A percentile compares a stretch with the other conserved stretches of the same genome.
phyloP scores from a whole-genome alignment of 2,113 vertebrate genomes.

The Edolisoma coerulescens region DNA sequence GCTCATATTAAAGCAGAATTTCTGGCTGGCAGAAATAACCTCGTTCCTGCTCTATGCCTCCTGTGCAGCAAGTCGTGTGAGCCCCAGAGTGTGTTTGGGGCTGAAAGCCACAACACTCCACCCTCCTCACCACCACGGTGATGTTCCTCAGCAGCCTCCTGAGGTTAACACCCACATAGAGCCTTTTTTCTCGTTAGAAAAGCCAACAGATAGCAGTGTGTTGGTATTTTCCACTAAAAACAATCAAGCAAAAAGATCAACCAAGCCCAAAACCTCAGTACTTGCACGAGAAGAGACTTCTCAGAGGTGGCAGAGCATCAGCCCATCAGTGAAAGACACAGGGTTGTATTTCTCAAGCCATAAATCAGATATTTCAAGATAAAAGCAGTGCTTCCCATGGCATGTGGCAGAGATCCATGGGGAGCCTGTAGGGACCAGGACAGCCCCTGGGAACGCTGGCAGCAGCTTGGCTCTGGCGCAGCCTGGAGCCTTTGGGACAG shows the following conservation, averaged over 20 bases:
- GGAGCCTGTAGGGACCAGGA: rapidly evolving
- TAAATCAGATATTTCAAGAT: rapidly evolving
- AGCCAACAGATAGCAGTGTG: background rate
- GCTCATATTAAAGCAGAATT: rapidly evolving
- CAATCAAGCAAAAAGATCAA: background rate
- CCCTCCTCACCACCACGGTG: background rate
- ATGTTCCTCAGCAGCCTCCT: background rate
- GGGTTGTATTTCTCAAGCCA: background rate
- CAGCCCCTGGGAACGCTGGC: background rate
- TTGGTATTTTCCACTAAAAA: background rate
- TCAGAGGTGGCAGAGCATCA: background rate
- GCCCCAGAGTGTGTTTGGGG: background rate
- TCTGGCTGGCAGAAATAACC: background rate
- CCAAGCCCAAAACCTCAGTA: background rate
- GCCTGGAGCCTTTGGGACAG: background rate
- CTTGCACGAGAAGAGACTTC: background rate
- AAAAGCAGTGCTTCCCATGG: background rate
- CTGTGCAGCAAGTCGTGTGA: background rate
- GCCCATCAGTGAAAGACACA: background rate
- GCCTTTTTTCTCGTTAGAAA: background rate
- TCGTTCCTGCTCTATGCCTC: background rate
- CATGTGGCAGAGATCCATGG: background rate
- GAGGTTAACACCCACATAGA: background rate
- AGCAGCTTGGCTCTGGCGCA: background rate
- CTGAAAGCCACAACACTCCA: background rate